Evolutionary conservation across 1,140 invertebrate genomes (phyloP).

Genomic region (Leguminivora glycinivorella): DNA sequence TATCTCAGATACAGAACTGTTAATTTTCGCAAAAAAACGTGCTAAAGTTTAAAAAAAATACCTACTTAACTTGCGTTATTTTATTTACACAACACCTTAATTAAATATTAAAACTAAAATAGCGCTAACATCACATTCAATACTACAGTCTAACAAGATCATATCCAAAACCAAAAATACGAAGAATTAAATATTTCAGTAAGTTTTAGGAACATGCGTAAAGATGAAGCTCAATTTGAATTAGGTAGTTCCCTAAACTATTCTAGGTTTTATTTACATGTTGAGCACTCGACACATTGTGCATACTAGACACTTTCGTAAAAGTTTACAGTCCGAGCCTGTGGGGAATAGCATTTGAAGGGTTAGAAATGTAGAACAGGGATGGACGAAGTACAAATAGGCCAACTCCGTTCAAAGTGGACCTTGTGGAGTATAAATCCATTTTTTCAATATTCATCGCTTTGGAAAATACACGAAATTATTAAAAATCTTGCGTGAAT

Average conservation of each 20-base stretch:
- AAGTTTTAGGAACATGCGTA: constrained; percentile 20
- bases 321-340: constrained; percentile 59
- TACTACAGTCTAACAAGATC: constrained; percentile 35
- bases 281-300: constrained; percentile 73
- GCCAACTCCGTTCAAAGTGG: too few relatives aligned
- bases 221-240: constrained; percentile 31
- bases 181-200: constrained; percentile 23
- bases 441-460: too few relatives aligned
- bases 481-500: too few relatives aligned
- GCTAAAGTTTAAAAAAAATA: neutral
- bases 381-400: too few relatives aligned
- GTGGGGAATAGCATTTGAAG: constrained; percentile 27
- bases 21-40: neutral
- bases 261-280: constrained; percentile 63
- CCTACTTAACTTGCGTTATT: constrained; percentile 20
- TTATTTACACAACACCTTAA: constrained; percentile 30
- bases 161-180: constrained; percentile 12
- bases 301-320: constrained; percentile 76
- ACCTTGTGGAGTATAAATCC: too few relatives aligned
- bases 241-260: constrained; percentile 29
- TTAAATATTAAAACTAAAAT: constrained; percentile 43
- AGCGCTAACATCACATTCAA: constrained; percentile 52
- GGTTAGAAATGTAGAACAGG: neutral
- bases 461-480: too few relatives aligned
- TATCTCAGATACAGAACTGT: neutral